Evolutionary conservation across 2,888 invertebrate genomes (phyloP), one percentile per base, ranked within the genome.

Genomic region (Acrocera orbiculus): DNA sequence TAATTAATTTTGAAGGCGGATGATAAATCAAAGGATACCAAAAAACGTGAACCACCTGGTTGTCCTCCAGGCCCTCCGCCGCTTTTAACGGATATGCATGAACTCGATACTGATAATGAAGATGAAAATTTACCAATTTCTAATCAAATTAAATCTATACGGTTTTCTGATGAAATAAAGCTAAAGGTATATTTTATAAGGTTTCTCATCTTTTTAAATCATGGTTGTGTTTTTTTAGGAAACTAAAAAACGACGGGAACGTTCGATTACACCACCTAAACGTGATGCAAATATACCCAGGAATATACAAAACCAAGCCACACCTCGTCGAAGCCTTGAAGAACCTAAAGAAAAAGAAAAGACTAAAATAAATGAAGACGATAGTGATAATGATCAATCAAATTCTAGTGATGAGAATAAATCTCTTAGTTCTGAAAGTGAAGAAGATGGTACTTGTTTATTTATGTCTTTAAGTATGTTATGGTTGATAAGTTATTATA

Each of bases 321-420:
- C n/a, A n/a, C n/a, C n/a, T n/a, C n/a, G n/a, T n/a, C n/a, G 79
- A 83, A 50, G 87, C 87, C 65, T 85, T 82, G 82, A 85, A 85
- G 59, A 79, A 76, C 40, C 82, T 79, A 0, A 81, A 81, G 44
- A 74, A 73, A 49, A 80, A 79, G 53, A 68, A 75, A 40, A 80
- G 74, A 49, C n/a, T n/a, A n/a, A n/a, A n/a, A n/a, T n/a, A n/a
- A 73, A 73, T 49, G 60, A 66, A 62, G 50, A 47, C 54, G 40
- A 44, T 52, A 27, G 57, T 48, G 46, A 49, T 52, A 48, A 36
- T 8, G 41, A 42, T 13, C 28, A 19, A 16, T 9, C 28, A 17
- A 33, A 33, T 9, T 32, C 34, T 22, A 27, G 31, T 14, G 42
- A 39, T 4, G 41, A 40, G 20, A 40, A 41, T 2, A 37, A 41